Evolutionary conservation across 1,140 invertebrate genomes (phyloP).

Genomic region (Aradophagus sp.): DNA sequence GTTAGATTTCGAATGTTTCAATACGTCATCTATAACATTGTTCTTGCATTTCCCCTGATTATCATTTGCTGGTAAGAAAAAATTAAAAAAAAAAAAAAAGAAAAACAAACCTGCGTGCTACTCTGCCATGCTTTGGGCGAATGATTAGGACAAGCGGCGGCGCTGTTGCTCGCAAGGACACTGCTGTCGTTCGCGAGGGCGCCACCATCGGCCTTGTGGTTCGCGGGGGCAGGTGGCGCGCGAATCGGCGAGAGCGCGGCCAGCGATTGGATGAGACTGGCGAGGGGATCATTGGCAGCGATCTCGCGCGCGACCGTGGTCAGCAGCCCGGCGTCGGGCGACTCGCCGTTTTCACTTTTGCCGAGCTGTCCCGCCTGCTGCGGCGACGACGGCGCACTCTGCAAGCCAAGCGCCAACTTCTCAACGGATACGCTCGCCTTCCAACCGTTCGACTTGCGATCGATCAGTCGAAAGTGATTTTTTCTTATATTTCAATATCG

Average conservation of each 20-base stretch:
- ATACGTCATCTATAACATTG: no score
- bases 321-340: constrained; percentile 71
- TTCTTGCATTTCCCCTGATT: no score
- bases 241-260: constrained; percentile 68
- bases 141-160: constrained; percentile 71
- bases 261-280: constrained; percentile 72
- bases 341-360: constrained; percentile 38
- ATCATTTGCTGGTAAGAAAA: no score
- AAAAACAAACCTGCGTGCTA: constrained; percentile 72
- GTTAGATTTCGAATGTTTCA: no score
- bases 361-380: no score
- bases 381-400: no score
- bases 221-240: constrained; percentile 58
- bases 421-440: no score
- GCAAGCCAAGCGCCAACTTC: no score
- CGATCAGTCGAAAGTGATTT: no score
- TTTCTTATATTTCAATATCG: no score
- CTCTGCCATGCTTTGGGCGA: constrained; percentile 73
- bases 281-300: constrained; percentile 64
- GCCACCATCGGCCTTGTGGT: constrained; percentile 58
- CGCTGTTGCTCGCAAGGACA: constrained; percentile 54
- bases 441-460: no score
- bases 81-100: constrained; percentile 47
- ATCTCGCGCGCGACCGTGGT: constrained; percentile 63
- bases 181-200: constrained; percentile 44